phyloP scores from a whole-genome alignment of 2,888 invertebrate species.

The Agrochola lota region DNA sequence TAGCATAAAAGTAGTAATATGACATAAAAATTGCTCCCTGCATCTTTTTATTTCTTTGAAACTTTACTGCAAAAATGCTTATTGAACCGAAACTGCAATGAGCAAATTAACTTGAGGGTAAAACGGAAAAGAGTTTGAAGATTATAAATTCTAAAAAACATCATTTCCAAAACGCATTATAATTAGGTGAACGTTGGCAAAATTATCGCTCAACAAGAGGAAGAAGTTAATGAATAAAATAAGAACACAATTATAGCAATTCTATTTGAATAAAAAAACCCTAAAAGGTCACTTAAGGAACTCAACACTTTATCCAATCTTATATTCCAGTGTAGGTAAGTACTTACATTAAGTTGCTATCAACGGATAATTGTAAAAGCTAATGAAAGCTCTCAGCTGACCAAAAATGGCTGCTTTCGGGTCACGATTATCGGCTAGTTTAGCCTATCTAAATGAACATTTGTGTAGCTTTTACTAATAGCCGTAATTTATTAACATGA shows the following conservation, averaged over 20 bases:
- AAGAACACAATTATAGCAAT: neutral
- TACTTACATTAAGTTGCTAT: conserved; percentile 11
- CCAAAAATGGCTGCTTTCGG: conserved; percentile 44
- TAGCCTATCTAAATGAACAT: conserved; percentile 31
- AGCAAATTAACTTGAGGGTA: neutral
- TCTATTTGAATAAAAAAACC: neutral
- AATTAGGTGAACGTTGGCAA: neutral
- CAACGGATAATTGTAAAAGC: conserved; percentile 39
- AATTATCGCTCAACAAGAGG: neutral
- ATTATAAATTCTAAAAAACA: neutral
- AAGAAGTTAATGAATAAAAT: neutral
- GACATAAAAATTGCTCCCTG: neutral
- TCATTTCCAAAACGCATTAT: neutral
- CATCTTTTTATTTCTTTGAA: no score
- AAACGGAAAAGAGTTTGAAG: neutral
- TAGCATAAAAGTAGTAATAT: neutral
- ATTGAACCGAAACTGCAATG: no score
- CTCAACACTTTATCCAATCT: conserved; percentile 16
- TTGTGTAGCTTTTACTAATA: conserved; percentile 24
- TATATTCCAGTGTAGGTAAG: neutral
- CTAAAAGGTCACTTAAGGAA: neutral
- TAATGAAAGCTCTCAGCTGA: conserved; percentile 48
- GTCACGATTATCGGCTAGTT: conserved; percentile 31
- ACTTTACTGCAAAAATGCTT: neutral
- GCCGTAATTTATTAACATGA: conserved; percentile 19